Evolutionary conservation across 2,797 vertebrate genomes (phyloP).

Genomic region (Muscicapa comitata): DNA sequence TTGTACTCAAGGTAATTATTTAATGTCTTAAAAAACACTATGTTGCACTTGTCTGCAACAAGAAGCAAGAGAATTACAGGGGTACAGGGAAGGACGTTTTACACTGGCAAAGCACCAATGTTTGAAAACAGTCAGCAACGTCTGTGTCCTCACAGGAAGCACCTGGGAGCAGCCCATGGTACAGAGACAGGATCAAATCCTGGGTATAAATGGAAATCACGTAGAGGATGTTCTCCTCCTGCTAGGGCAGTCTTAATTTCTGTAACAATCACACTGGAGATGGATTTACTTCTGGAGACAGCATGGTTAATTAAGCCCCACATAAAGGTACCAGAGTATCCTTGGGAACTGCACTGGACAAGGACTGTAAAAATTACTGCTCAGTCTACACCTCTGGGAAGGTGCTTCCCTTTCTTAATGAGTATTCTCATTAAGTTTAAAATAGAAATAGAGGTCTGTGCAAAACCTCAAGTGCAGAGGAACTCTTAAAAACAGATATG

Average conservation of each 20-base stretch:
- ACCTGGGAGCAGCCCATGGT: neutral
- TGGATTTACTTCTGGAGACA: neutral
- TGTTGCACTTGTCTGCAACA: neutral
- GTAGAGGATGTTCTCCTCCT: neutral
- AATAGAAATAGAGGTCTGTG: neutral
- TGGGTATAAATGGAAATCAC: neutral
- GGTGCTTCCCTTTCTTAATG: neutral
- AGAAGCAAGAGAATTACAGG: neutral
- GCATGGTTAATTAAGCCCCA: neutral
- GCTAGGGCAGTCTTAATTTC: neutral
- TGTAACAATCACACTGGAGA: neutral
- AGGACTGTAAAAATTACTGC: neutral
- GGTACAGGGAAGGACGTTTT: neutral
- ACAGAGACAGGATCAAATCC: neutral
- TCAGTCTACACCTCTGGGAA: neutral
- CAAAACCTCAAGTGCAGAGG: neutral
- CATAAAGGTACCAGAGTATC: neutral
- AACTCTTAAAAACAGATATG: neutral
- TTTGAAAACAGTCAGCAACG: accelerated
- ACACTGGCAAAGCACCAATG: neutral
- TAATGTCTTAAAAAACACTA: neutral
- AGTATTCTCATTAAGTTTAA: neutral
- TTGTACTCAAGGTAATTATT: neutral
- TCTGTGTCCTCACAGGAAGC: accelerated
- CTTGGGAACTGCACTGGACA: neutral